phyloP scores from a whole-genome alignment of 2,888 invertebrate species.

The Agrotis segetum region DNA sequence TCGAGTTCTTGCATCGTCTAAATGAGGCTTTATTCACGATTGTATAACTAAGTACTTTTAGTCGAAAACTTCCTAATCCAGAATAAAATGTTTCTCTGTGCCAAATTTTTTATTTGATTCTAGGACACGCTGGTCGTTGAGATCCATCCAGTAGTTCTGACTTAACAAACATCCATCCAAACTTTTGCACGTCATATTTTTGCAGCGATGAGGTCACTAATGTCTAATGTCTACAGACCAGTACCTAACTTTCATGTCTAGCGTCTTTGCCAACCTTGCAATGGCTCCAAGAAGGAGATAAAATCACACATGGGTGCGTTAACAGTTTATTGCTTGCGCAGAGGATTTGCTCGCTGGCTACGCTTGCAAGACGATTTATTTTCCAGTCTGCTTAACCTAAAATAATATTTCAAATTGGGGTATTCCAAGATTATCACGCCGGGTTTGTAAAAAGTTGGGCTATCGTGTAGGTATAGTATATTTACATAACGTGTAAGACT shows the following conservation, averaged over 20 bases:
- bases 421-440: not conserved
- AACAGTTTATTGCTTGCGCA: conserved; percentile 36
- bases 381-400: not conserved
- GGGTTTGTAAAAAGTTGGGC: not conserved
- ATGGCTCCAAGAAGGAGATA: conserved; percentile 30
- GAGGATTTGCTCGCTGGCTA: conserved; percentile 8
- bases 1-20: too few relatives aligned
- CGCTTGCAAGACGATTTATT: conserved; percentile 13
- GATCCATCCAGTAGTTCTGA: too few relatives aligned
- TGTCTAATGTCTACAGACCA: not conserved
- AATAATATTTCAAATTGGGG: conserved; percentile 1
- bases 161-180: too few relatives aligned
- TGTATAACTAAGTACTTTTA: too few relatives aligned
- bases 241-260: not conserved
- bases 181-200: too few relatives aligned
- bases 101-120: too few relatives aligned
- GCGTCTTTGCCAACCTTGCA: conserved; percentile 16
- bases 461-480: not conserved
- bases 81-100: too few relatives aligned
- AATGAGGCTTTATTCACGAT: too few relatives aligned
- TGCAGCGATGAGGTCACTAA: not conserved
- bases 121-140: too few relatives aligned
- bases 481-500: not conserved
- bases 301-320: conserved; percentile 38
- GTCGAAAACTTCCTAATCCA: too few relatives aligned